phyloP scores from a whole-genome alignment of 2,113 vertebrate species.

The Sciurus niger region DNA sequence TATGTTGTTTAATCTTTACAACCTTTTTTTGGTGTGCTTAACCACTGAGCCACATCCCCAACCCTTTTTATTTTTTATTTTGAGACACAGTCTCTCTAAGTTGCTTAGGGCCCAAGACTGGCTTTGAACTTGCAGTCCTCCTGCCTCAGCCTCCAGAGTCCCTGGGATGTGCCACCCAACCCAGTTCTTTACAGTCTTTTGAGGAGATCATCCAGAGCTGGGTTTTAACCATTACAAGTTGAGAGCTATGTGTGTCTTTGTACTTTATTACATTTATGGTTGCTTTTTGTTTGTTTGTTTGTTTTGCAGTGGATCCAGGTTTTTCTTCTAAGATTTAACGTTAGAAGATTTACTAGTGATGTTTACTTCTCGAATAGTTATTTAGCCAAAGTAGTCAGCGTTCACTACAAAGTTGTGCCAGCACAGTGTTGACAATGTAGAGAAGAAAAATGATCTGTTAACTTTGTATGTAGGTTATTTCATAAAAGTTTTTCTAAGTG shows the following conservation, averaged over 20 bases:
- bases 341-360: neutral
- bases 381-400: neutral
- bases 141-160: no score
- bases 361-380: neutral
- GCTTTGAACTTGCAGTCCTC: no score
- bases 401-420: neutral
- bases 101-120: no score
- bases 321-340: neutral
- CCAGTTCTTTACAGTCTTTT: neutral
- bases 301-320: neutral
- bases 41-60: no score
- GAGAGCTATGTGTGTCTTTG: neutral
- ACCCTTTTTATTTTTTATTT: no score
- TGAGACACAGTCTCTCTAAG: no score
- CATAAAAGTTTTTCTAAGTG: neutral
- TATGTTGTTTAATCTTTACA: neutral
- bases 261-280: neutral
- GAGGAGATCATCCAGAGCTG: neutral
- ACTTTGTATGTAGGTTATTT: conserved; percentile 9
- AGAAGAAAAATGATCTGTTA: neutral
- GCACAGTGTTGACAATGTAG: neutral
- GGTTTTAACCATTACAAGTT: neutral
- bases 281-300: neutral
- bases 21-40: no score
- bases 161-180: no score